A percentile compares a stretch with the other conserved stretches of the same genome.
phyloP scores from a whole-genome alignment of 2,888 invertebrate genomes.

The Spodoptera picta region DNA sequence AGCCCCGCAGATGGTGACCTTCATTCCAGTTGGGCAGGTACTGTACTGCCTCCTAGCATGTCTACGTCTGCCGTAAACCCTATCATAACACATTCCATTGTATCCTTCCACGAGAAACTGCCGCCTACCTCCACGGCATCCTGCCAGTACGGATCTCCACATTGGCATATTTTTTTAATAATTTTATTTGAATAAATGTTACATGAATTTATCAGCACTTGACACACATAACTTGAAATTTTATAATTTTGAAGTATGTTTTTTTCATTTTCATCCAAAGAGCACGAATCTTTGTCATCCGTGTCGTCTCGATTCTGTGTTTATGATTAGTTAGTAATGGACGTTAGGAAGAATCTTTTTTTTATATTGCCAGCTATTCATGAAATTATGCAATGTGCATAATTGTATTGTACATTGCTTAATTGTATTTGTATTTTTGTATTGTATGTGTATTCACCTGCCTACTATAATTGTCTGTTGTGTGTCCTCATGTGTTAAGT shows the following conservation, averaged over 20 bases:
- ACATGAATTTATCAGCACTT: constrained; percentile 21
- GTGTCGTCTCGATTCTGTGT: constrained; percentile 5
- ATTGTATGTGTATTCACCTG: too few species aligned
- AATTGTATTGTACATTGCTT: too few species aligned
- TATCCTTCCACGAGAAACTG: constrained; percentile 20
- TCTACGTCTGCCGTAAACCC: neutral
- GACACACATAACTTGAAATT: constrained; percentile 35
- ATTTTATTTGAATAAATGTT: constrained; percentile 20
- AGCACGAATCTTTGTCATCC: constrained; percentile 1
- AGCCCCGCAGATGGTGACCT: constrained; percentile 88
- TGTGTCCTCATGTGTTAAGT: too few species aligned
- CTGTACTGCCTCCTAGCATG: constrained; percentile 58
- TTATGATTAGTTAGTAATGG: neutral
- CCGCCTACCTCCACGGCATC: constrained; percentile 28
- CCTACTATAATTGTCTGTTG: too few species aligned
- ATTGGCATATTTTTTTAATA: constrained; percentile 51
- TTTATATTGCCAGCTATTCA: too few species aligned
- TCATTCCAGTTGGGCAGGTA: constrained; percentile 80
- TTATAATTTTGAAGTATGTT: constrained; percentile 18
- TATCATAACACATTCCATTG: constrained; percentile 5
- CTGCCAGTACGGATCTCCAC: constrained; percentile 40
- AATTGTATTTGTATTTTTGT: too few species aligned
- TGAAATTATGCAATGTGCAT: too few species aligned
- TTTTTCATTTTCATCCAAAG: constrained; percentile 23
- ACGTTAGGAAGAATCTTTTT: constrained; percentile 10